These are phyloP conservation scores for Girardinus metallicus DNA, from an alignment of 2,797 vertebrate genomes.

Conservation along the genomic window DNA sequence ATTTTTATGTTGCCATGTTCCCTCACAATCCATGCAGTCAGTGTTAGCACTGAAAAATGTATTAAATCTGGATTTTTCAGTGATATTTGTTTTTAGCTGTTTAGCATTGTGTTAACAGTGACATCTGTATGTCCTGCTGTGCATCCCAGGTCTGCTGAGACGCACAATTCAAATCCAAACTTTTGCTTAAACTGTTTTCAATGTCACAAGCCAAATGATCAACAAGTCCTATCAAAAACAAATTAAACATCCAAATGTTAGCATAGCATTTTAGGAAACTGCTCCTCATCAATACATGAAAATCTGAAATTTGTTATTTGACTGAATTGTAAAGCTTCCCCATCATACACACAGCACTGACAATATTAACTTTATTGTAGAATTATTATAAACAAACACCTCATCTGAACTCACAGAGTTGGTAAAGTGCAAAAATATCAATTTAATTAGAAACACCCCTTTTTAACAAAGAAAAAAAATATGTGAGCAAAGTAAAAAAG, in stretches of 20 bases:
- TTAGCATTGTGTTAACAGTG: background rate
- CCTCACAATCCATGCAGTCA: background rate
- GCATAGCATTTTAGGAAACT: background rate
- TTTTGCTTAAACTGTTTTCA: background rate
- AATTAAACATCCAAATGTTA: background rate
- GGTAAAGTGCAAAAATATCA: background rate
- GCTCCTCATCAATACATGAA: background rate
- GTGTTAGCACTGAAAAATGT: background rate
- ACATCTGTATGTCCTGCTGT: background rate
- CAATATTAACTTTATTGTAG: background rate
- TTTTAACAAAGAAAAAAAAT: background rate
- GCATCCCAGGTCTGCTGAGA: background rate
- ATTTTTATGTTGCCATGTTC: background rate
- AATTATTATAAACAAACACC: background rate
- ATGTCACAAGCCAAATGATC: background rate
- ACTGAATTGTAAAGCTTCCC: background rate
- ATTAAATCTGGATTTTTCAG: background rate
- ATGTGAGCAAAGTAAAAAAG: background rate
- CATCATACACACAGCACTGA: background rate
- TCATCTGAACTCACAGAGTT: background rate
- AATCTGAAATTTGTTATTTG: background rate
- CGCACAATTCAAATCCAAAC: background rate
- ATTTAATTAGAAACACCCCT: background rate
- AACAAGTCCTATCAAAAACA: background rate
- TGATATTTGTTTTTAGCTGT: background rate